Base-by-base conservation (phyloP, 2,888 invertebrate species). In the Tachina fera region DNA sequence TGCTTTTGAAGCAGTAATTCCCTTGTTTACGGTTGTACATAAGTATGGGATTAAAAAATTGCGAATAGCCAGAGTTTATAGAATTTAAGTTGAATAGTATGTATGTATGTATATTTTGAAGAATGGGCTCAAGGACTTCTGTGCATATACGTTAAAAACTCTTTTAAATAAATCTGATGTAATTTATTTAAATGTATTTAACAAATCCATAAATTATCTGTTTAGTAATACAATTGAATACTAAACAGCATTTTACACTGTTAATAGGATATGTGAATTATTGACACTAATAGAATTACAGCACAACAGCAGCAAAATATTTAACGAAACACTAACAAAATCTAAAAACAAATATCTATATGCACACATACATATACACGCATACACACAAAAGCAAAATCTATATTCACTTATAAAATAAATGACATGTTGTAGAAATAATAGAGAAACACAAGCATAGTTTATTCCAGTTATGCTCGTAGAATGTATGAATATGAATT, bases 391-490 rank as follows among this genome's bases (percentile, higher is more conserved):
- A 9, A 8, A 43, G 31, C 3, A 16, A 16, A 19, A 9, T 45
- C 9, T 56, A 16, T 56, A 22, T 43, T n/a, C 9, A 67, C 16
- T 65, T 65, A 68, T 60, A 58, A 6, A 31, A 31, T 49, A 77
- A 68, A 58, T 68, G 67, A 31, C 77, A 68, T 49, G 19, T 65
- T 14, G 43, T 45, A 43, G 10, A 53, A 45, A 53, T 31, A 65
- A 49, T 22, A 70, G 14, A 45, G 16, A 51, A 22, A 43, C 9
- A 49, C 9, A 53, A 39, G 45, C 39, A 16, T 11, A n/a, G 56
- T 45, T 65, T 31, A 70, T 65, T 58, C 61, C 6, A 31, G 31
- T 31, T 31, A 31, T 31, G 31, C 31, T 31, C 6, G 31, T 31
- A 31, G 31, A 65, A 65, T 71, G 3, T 49, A 39, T 39, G 49